Evolutionary conservation across 2,888 invertebrate genomes (phyloP), one percentile per base, ranked within the genome.

Genomic region (Thysanoteuthis rhombus): DNA sequence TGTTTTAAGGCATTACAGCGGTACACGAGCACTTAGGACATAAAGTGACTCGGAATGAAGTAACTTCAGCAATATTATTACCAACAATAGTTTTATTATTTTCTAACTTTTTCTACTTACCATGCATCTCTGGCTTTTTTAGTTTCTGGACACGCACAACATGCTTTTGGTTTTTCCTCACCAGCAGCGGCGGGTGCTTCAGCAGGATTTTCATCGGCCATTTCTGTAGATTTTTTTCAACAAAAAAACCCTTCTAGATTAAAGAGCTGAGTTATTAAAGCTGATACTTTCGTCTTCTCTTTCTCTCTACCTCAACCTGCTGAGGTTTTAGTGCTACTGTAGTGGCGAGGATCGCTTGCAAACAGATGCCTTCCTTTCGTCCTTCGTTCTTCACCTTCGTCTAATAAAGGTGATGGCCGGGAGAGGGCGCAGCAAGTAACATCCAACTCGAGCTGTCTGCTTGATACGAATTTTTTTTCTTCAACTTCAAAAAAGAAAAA

Each of bases 101-200:
- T 75, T 52, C 10, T 2, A 58, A n/a, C n/a, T 28, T 58, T 58
- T 75, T 4, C 36, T 75, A 94, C 97, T 97, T 97, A 99, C 99
- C 99, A 99, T 95, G 98, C 98, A 97, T 99, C 99, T 96, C 99
- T 97, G 58, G 97, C 98, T 97, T 98, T 98, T 97, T 99, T 99
- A 0, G 99, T 99, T 97, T 99, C 99, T 0, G 99, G 99, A 97
- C 99, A 99, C 8, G 99, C 99, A 97, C 99, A 99, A 96, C 99
- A 99, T 8, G 99, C 98, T 97, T 99, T 99, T 94, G 99, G 97
- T 96, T 99, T 98, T 92, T 96, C 95, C 38, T 94, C 94, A 45
- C 93, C 52, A 75, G n/a, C 47, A n/a, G 38, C n/a, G 0, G 91
- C 94, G 16, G n/a, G 16, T 92, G 19, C 92, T 92, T 92, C 92